Evolutionary conservation across 2,797 vertebrate species (phyloP).

Genomic region (Lacerta agilis): DNA sequence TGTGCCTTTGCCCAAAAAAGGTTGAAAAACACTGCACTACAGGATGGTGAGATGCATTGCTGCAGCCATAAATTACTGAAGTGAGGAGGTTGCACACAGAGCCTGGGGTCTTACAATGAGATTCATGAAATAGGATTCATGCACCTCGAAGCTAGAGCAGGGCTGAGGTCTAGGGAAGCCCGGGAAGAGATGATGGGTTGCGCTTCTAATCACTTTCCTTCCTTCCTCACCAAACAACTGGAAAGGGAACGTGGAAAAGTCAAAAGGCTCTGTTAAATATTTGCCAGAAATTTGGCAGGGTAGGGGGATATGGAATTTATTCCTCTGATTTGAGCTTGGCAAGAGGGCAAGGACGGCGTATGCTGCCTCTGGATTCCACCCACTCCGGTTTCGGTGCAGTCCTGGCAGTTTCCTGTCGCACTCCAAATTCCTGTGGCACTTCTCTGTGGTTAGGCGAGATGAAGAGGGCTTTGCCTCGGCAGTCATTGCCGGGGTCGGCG

Average conservation of each 20-base stretch:
- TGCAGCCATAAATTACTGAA: background rate
- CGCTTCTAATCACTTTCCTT: background rate
- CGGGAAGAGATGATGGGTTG: background rate
- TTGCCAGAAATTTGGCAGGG: background rate
- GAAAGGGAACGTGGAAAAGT: background rate
- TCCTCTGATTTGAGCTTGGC: background rate
- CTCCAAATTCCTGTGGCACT: conserved; percentile 8
- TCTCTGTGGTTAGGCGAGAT: background rate
- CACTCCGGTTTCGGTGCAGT: background rate
- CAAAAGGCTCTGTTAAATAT: background rate
- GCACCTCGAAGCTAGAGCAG: background rate
- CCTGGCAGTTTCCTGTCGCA: background rate
- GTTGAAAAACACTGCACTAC: too few relatives aligned
- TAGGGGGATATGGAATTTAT: background rate
- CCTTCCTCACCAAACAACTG: background rate
- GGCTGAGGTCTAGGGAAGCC: too few relatives aligned
- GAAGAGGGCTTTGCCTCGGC: background rate
- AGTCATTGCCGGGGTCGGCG: background rate
- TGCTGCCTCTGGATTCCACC: background rate
- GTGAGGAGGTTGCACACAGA: background rate
- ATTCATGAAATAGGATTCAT: background rate
- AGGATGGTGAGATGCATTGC: background rate
- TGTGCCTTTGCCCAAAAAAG: too few relatives aligned
- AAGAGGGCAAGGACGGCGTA: background rate
- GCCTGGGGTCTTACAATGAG: background rate